These are phyloP conservation scores for Fratercula arctica DNA, from an alignment of 2,797 vertebrate genomes.

Conservation along the genomic window DNA sequence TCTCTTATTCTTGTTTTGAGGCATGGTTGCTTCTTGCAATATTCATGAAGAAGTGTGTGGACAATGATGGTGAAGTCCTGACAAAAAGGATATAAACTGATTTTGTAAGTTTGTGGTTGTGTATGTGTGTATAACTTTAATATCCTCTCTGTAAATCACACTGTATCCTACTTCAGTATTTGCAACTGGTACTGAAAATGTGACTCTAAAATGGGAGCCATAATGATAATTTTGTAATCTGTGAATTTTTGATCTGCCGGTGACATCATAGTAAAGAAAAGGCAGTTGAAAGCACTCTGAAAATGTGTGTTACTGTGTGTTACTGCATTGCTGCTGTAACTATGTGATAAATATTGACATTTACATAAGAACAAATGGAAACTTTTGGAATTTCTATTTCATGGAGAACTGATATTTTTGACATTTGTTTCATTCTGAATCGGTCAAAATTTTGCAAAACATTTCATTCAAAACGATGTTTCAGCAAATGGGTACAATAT, in stretches of 20 bases:
- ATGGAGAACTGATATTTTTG: neutral
- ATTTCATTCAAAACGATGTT: neutral
- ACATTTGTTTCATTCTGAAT: neutral
- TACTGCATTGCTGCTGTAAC: neutral
- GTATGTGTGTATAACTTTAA: neutral
- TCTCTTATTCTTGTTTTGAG: neutral
- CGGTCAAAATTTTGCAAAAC: neutral
- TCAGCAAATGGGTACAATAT: neutral
- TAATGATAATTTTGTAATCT: neutral
- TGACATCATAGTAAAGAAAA: neutral
- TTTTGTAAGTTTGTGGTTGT: neutral
- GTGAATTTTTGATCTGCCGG: neutral
- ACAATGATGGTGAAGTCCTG: neutral
- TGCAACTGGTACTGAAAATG: neutral
- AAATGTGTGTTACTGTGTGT: neutral
- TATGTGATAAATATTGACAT: neutral
- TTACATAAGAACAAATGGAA: neutral
- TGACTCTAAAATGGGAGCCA: too few relatives aligned
- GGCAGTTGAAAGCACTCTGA: neutral
- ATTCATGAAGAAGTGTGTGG: neutral
- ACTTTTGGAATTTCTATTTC: neutral
- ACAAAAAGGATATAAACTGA: neutral
- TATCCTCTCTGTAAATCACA: neutral
- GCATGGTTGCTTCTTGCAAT: neutral
- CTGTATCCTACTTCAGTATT: neutral